Percentiles rank a stretch among this genome's conserved stretches.
Conservation (phyloP, 2,113 vertebrate species). For the Tauraco erythrolophus region DNA sequence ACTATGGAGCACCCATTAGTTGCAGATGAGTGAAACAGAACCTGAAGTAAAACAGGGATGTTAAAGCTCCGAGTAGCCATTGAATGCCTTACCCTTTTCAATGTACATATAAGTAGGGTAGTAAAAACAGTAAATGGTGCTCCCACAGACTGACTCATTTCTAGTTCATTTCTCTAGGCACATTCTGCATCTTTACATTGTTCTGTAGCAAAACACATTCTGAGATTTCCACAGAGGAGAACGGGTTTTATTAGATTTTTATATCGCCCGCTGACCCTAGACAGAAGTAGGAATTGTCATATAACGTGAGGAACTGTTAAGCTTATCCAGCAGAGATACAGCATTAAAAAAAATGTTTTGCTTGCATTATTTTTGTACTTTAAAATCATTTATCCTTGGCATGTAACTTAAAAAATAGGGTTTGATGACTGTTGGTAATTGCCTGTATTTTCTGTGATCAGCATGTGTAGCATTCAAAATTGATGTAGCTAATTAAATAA, state of each 20-base stretch:
- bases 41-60: neutral
- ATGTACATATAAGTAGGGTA: accelerated
- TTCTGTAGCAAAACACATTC: neutral
- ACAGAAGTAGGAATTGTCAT: neutral
- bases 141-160: neutral
- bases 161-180: neutral
- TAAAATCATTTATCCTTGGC: neutral
- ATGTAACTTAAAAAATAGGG: conserved; percentile 22
- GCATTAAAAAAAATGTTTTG: neutral
- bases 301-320: neutral
- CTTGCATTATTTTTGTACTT: conserved; percentile 7
- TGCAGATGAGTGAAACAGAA: neutral
- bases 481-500: conserved; percentile 66
- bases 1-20: neutral
- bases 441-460: conserved; percentile 27
- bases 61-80: neutral
- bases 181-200: neutral
- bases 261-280: neutral
- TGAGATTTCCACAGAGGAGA: neutral
- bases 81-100: neutral
- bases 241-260: neutral
- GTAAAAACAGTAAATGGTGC: neutral
- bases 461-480: neutral
- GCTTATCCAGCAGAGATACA: neutral
- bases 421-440: conserved; percentile 33